Percentiles rank a stretch among this genome's conserved stretches.
phyloP scores from a whole-genome alignment of 2,888 invertebrate species.

The Temnothorax ravouxi region DNA sequence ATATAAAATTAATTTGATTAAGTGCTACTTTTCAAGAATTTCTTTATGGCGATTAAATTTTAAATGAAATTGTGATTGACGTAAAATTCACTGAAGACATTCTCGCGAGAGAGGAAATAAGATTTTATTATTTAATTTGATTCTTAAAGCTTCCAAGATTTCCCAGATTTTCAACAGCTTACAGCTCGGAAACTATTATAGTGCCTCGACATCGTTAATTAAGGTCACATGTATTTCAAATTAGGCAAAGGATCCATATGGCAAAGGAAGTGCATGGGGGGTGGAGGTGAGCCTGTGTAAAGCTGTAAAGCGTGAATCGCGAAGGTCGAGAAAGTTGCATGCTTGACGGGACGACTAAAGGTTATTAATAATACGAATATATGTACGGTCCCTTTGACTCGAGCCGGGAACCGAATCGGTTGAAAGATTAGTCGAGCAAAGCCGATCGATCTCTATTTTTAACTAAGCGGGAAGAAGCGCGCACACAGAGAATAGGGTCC shows the following conservation, averaged over 20 bases:
- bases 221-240: conserved; percentile 24
- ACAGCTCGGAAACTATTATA: not conserved
- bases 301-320: conserved; percentile 50
- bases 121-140: not conserved
- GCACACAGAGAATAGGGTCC: conserved; percentile 40
- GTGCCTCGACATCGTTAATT: not conserved
- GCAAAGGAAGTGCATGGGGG: conserved; percentile 36
- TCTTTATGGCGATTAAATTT: not conserved
- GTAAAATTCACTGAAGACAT: not conserved
- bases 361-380: conserved; percentile 58
- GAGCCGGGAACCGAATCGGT: conserved; percentile 52
- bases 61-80: not conserved
- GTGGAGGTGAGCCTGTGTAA: conserved; percentile 16
- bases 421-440: conserved; percentile 56
- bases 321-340: conserved; percentile 60
- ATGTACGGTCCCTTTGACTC: conserved; percentile 52
- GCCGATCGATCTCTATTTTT: conserved; percentile 56
- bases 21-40: not conserved
- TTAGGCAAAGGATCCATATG: conserved; percentile 43
- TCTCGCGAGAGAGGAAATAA: not conserved
- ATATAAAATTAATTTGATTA: not conserved
- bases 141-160: not conserved
- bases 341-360: conserved; percentile 59
- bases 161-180: not conserved
- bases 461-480: conserved; percentile 53